phyloP scores from a whole-genome alignment of 2,888 invertebrate genomes.

The Oscheius sp. region DNA sequence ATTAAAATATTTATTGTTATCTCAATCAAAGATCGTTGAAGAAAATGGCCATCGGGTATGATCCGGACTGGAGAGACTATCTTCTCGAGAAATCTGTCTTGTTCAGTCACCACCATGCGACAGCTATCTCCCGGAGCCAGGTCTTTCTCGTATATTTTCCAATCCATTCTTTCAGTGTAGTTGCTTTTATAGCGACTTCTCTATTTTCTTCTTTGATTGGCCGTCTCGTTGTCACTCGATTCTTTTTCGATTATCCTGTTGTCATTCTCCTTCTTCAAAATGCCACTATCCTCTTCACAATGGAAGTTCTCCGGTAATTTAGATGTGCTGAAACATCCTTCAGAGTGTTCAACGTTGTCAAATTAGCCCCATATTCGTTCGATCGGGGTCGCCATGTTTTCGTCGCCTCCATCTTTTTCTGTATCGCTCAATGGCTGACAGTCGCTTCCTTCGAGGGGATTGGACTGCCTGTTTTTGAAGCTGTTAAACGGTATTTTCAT shows the following conservation, averaged over 20 bases:
- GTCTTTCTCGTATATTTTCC: neutral
- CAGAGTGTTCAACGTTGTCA: constrained; percentile 63
- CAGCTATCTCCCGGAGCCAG: constrained; percentile 18
- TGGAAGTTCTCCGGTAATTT: constrained; percentile 70
- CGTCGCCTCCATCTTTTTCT: constrained; percentile 72
- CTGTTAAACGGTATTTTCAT: constrained; percentile 73
- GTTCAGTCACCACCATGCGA: constrained; percentile 13
- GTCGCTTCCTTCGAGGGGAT: constrained; percentile 74
- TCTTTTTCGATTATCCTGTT: constrained; percentile 74
- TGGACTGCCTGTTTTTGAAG: constrained; percentile 75
- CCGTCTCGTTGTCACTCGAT: constrained; percentile 47
- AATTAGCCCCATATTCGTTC: constrained; percentile 71
- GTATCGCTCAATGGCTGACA: constrained; percentile 72
- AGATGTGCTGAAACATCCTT: neutral
- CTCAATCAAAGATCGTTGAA: neutral
- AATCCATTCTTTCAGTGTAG: constrained; percentile 37
- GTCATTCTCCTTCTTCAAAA: constrained; percentile 74
- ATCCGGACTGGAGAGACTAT: neutral
- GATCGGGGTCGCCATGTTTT: constrained; percentile 72
- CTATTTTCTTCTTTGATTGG: constrained; percentile 44
- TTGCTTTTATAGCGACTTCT: constrained; percentile 36
- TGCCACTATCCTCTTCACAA: constrained; percentile 71
- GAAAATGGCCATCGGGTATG: neutral
- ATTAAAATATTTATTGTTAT: neutral
- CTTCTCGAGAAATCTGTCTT: neutral